These are phyloP conservation scores for Pollicipes pollicipes DNA, from an alignment of 1,140 invertebrate genomes.

Conservation along the genomic window DNA sequence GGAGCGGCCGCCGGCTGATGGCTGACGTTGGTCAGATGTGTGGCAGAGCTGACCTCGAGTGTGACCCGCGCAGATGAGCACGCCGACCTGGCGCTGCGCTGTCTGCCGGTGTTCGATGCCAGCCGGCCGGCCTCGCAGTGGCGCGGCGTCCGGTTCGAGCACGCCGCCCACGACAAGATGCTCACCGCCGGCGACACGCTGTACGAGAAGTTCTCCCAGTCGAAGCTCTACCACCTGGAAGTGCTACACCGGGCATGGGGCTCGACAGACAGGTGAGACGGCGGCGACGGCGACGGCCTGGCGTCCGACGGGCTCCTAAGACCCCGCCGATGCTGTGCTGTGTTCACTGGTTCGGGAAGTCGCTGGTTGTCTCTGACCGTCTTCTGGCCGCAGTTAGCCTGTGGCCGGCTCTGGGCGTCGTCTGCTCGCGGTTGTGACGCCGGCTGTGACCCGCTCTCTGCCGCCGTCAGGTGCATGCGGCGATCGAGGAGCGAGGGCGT, in stretches of 20 bases:
- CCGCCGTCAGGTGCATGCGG: constrained; percentile 48
- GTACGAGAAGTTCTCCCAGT: constrained; percentile 54
- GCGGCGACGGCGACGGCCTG: neutral
- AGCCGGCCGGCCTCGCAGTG: constrained; percentile 46
- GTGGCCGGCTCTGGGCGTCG: neutral
- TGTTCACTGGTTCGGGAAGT: neutral
- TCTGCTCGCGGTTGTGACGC: too few species aligned
- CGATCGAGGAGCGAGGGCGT: constrained; percentile 69
- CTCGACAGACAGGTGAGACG: constrained; percentile 12
- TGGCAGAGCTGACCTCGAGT: too few species aligned
- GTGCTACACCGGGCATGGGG: constrained; percentile 65
- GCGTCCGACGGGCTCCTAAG: neutral
- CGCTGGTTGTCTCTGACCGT: neutral
- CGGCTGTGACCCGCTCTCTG: neutral
- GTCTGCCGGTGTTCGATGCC: constrained; percentile 50
- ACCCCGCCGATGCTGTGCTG: neutral
- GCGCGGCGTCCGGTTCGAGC: constrained; percentile 67
- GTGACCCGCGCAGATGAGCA: constrained; percentile 47
- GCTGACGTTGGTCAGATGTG: too few species aligned
- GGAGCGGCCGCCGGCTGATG: too few species aligned
- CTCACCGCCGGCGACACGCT: constrained; percentile 59
- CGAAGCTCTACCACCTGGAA: constrained; percentile 53
- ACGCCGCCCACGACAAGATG: constrained; percentile 45
- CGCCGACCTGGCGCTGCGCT: constrained; percentile 69
- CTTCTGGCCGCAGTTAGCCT: neutral